These are phyloP conservation scores for Eulithis testata DNA, from an alignment of 2,888 invertebrate species.

Conservation along the genomic window DNA sequence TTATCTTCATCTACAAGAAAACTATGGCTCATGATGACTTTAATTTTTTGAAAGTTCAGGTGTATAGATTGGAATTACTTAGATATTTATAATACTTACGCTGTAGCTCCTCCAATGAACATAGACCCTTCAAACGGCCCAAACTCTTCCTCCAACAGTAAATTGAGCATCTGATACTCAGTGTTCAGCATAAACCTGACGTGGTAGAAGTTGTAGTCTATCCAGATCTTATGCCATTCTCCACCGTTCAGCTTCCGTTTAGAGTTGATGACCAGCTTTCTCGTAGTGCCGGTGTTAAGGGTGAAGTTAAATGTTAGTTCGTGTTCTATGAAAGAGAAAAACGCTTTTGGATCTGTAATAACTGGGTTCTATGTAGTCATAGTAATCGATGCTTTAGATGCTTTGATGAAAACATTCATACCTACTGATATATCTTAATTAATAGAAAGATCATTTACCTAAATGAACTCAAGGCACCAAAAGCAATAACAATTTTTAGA, in stretches of 20 bases:
- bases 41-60: too few species aligned
- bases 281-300: conserved; percentile 91
- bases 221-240: conserved; percentile 98
- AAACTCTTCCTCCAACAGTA: conserved; percentile 93
- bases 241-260: conserved; percentile 93
- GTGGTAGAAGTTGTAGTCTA: conserved; percentile 97
- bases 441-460: too few species aligned
- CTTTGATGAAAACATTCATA: too few species aligned
- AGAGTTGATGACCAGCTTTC: conserved; percentile 93
- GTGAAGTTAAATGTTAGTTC: conserved; percentile 96
- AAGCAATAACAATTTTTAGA: too few species aligned
- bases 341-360: too few species aligned
- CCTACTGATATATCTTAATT: too few species aligned
- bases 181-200: conserved; percentile 97
- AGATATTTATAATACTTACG: conserved; percentile 84
- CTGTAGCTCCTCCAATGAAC: conserved; percentile 96
- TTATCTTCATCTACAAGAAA: too few species aligned
- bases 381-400: too few species aligned
- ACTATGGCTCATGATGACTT: too few species aligned
- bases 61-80: too few species aligned
- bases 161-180: conserved; percentile 94
- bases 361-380: too few species aligned
- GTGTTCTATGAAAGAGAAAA: conserved; percentile 84
- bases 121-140: conserved; percentile 97
- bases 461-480: too few species aligned